phyloP scores from a whole-genome alignment of 30 jellyfish, hydroid and myxozoan species.

The Pseudorhiza aurosa region DNA sequence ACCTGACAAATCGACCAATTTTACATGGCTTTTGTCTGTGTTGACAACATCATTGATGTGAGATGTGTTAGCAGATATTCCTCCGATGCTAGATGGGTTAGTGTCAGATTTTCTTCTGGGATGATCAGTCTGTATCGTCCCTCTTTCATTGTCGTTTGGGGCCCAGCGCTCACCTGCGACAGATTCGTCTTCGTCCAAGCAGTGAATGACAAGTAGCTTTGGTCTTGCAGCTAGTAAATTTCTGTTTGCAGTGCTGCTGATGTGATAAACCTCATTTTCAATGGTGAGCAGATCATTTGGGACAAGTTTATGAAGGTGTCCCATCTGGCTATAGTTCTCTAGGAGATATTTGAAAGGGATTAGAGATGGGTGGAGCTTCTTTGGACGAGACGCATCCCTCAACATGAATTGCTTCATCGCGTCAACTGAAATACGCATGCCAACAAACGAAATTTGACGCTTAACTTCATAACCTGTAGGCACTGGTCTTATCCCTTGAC shows the following conservation, averaged over 20 bases:
- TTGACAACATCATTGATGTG: not conserved
- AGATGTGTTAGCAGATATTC: not conserved
- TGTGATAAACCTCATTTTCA: not conserved
- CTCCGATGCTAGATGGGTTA: not conserved
- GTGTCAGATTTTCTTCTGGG: not conserved
- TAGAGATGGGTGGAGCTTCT: not conserved
- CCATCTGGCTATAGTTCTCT: not conserved
- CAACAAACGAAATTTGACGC: not conserved
- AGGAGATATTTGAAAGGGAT: not conserved
- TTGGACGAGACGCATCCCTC: not conserved
- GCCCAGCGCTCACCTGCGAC: not conserved
- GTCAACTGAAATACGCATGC: not conserved
- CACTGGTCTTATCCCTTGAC: not conserved
- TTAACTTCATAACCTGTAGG: not conserved
- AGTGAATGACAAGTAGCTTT: not conserved
- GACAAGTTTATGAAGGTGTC: not conserved
- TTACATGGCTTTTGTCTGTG: not conserved
- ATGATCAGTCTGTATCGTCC: not conserved
- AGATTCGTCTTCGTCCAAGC: not conserved
- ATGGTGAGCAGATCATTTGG: not conserved
- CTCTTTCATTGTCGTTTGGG: not conserved
- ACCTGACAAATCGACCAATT: too few species aligned
- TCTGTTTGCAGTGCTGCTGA: not conserved
- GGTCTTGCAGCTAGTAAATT: not conserved
- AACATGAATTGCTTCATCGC: not conserved